Evolutionary conservation across 2,888 invertebrate genomes (phyloP).

Genomic region (Lithophane leautieri): DNA sequence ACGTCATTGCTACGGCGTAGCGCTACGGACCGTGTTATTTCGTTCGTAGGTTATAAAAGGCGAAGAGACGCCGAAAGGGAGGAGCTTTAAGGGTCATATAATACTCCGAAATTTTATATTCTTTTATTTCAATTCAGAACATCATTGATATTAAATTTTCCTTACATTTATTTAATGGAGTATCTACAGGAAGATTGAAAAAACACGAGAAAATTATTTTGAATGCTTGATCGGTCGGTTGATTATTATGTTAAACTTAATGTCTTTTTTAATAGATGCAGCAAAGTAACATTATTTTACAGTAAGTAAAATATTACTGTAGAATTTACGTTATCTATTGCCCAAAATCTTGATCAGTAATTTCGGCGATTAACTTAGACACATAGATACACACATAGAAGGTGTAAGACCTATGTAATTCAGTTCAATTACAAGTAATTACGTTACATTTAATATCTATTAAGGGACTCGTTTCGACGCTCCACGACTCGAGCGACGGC

Average conservation of each 20-base stretch:
- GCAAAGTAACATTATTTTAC: too few relatives aligned
- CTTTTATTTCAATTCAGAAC: slow-evolving; percentile 16
- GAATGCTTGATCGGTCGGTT: background rate
- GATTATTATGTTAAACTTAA: background rate
- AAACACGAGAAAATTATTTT: background rate
- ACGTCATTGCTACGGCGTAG: slow-evolving; percentile 58
- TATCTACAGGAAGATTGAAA: slow-evolving; percentile 3
- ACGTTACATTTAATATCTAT: slow-evolving; percentile 50
- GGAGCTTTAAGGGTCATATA: slow-evolving; percentile 38
- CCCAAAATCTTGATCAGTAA: background rate
- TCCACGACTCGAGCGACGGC: slow-evolving; percentile 14
- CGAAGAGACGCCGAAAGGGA: slow-evolving; percentile 7
- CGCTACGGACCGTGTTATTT: slow-evolving; percentile 30
- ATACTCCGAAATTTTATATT: slow-evolving; percentile 11
- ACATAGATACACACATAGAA: slow-evolving; percentile 1
- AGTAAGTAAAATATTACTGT: background rate
- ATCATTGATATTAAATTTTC: background rate
- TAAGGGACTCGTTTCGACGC: slow-evolving; percentile 40
- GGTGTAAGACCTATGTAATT: slow-evolving; percentile 40
- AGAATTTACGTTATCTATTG: background rate
- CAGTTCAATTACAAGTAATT: slow-evolving; percentile 48
- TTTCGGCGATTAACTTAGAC: slow-evolving; percentile 8
- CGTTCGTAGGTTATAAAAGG: slow-evolving; percentile 21
- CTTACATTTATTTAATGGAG: background rate
- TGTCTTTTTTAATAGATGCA: background rate